Evolutionary conservation across 2,113 vertebrate genomes (phyloP).

Genomic region (Spea multiplicata): DNA sequence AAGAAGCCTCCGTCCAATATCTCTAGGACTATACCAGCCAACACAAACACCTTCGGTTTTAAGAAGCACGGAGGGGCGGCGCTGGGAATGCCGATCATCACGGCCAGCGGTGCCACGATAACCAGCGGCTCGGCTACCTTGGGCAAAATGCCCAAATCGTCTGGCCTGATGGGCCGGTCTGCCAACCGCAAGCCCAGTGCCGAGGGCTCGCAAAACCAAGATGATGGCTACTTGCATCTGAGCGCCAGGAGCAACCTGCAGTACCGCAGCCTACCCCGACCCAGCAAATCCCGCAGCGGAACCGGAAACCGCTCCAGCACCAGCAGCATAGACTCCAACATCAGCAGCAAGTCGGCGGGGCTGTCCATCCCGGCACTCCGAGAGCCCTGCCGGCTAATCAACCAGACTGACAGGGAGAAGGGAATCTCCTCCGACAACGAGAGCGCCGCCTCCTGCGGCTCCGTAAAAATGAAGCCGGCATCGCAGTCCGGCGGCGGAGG

Average conservation of each 20-base stretch:
- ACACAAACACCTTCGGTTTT: constrained; percentile 89
- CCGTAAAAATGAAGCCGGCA: constrained; percentile 73
- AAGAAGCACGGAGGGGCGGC: constrained; percentile 84
- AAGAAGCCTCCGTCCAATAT: constrained; percentile 77
- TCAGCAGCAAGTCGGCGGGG: constrained; percentile 78
- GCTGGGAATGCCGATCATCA: constrained; percentile 80
- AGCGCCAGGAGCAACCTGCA: constrained; percentile 89
- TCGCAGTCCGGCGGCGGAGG: constrained; percentile 70
- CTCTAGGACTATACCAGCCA: constrained; percentile 72
- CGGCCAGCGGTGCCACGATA: constrained; percentile 89
- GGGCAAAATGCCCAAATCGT: constrained; percentile 93
- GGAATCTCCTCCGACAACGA: constrained; percentile 84
- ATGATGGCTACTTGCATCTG: constrained; percentile 84
- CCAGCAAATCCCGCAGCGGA: constrained; percentile 83
- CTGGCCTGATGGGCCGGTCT: constrained; percentile 72
- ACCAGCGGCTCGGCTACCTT: constrained; percentile 93
- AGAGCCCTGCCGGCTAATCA: constrained; percentile 77
- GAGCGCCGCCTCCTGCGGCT: constrained; percentile 76
- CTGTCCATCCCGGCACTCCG: constrained; percentile 76
- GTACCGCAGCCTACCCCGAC: constrained; percentile 92
- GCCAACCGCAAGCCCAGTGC: constrained; percentile 73
- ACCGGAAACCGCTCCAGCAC: constrained; percentile 93
- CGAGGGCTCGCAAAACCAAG: constrained; percentile 81
- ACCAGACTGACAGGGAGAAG: constrained; percentile 97
- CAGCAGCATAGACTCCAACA: constrained; percentile 94